Evolutionary conservation across 2,888 invertebrate genomes (phyloP).

Genomic region (Himalopsyche tibetana): DNA sequence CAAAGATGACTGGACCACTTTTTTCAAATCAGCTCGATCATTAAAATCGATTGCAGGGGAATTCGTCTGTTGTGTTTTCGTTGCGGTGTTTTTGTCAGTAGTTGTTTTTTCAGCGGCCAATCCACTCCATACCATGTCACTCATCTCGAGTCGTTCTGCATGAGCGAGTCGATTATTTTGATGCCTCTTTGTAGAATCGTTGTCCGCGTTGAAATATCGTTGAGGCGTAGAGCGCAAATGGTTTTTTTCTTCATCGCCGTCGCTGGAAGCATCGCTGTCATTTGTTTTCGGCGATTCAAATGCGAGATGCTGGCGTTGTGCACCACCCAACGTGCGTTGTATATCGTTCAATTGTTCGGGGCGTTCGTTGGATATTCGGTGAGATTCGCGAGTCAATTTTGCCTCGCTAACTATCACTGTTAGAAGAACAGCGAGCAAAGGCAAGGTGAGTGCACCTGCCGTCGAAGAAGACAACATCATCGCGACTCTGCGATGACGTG

Average conservation of each 20-base stretch:
- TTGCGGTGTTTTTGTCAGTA: constrained; percentile 9
- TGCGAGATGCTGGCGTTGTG: background rate
- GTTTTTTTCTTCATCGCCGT: constrained; percentile 5
- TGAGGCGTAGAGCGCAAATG: background rate
- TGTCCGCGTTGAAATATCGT: constrained; percentile 7
- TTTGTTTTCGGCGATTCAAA: background rate
- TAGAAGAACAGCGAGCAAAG: background rate
- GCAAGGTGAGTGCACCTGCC: constrained; percentile 16
- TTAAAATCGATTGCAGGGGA: background rate
- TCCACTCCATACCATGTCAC: background rate
- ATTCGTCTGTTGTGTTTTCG: constrained; percentile 3
- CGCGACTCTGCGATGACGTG: background rate
- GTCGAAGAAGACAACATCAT: background rate
- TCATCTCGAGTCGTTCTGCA: constrained; percentile 7
- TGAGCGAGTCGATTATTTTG: constrained; percentile 30
- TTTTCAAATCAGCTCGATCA: background rate
- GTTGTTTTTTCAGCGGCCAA: constrained; percentile 3
- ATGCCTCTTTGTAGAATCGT: constrained; percentile 6
- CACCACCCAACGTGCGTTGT: background rate
- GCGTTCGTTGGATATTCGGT: constrained; percentile 16
- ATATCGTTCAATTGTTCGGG: background rate
- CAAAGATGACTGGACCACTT: background rate
- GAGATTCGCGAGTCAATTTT: constrained; percentile 1
- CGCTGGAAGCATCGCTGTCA: background rate
- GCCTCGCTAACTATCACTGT: background rate